Evolutionary conservation across 2,113 vertebrate species (phyloP).

Genomic region (Labeo rohita): DNA sequence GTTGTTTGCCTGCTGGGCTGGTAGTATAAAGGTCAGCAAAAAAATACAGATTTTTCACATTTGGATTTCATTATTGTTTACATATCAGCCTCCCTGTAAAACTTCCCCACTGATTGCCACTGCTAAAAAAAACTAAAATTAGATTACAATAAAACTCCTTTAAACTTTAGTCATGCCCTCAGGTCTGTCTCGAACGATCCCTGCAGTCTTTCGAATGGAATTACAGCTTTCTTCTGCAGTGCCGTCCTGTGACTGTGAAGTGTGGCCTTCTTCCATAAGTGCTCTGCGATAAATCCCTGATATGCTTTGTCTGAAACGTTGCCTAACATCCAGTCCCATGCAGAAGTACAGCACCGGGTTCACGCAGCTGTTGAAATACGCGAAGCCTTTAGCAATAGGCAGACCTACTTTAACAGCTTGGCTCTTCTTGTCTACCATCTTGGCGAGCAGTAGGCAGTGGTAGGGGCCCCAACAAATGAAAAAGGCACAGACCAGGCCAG

Average conservation of each 20-base stretch:
- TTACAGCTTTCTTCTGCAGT: conserved; percentile 28
- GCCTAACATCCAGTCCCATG: conserved; percentile 70
- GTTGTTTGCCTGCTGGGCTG: neutral
- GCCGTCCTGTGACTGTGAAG: conserved; percentile 50
- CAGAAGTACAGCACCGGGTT: conserved; percentile 82
- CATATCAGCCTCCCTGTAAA: neutral
- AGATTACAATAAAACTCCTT: neutral
- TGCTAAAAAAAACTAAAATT: neutral
- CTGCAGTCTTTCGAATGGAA: neutral
- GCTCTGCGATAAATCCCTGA: conserved; percentile 63
- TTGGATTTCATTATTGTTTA: neutral
- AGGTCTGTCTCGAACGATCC: neutral
- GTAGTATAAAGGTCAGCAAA: neutral
- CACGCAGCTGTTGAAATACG: conserved; percentile 80
- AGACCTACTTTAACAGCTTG: conserved; percentile 65
- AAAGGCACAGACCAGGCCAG: conserved; percentile 70
- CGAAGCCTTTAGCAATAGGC: conserved; percentile 64
- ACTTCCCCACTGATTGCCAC: neutral
- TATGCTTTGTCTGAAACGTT: conserved; percentile 62
- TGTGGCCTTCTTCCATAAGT: conserved; percentile 63
- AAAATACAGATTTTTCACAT: neutral
- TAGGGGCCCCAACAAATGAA: conserved; percentile 81
- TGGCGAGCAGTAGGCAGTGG: conserved; percentile 73
- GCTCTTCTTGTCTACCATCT: conserved; percentile 70
- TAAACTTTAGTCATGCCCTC: neutral